A percentile compares a stretch with the other conserved stretches of the same genome.
phyloP scores from a whole-genome alignment of 1,140 invertebrate species.

The Nautilus pompilius region DNA sequence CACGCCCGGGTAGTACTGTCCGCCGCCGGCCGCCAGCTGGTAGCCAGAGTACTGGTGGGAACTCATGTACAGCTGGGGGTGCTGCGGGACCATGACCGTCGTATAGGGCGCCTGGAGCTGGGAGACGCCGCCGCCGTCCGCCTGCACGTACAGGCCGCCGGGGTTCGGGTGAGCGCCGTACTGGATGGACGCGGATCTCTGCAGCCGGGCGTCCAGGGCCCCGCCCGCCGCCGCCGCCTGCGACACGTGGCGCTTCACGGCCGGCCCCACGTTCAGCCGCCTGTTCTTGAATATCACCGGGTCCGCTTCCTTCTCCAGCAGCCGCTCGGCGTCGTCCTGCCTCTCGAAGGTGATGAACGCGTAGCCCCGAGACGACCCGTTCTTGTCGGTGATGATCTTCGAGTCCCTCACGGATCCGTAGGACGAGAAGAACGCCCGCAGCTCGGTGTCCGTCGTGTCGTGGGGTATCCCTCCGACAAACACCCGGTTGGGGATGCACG shows the following conservation, averaged over 20 bases:
- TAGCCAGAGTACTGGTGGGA: background rate
- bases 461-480: background rate
- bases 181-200: background rate
- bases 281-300: background rate
- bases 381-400: constrained; percentile 90
- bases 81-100: background rate
- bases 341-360: constrained; percentile 5
- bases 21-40: background rate
- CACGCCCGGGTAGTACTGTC: background rate
- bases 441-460: constrained; percentile 53
- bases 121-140: background rate
- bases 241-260: background rate
- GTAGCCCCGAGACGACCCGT: constrained; percentile 83
- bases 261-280: background rate
- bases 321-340: background rate
- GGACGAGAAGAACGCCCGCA: constrained; percentile 54
- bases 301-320: background rate
- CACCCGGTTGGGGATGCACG: background rate
- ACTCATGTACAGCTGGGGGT: background rate
- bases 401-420: constrained; percentile 90
- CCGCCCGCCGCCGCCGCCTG: background rate
- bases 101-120: background rate
- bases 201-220: background rate
- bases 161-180: background rate
- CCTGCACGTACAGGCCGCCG: background rate